Evolutionary conservation across 2,113 vertebrate genomes (phyloP).

Genomic region (Pandion haliaetus): DNA sequence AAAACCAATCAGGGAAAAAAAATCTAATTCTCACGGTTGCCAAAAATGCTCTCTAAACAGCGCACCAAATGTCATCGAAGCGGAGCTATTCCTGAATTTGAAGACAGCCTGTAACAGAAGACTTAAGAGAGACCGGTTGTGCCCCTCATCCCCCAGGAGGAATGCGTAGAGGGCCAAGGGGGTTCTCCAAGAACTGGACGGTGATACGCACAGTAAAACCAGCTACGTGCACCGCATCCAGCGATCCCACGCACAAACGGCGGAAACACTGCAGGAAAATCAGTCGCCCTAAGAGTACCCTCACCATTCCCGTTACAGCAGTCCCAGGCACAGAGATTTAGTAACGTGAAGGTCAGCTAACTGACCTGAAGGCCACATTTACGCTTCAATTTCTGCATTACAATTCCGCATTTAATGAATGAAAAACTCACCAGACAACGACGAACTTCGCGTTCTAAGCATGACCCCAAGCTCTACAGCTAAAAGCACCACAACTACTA

Average conservation of each 20-base stretch:
- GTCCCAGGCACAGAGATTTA: accelerated
- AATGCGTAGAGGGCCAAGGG: accelerated
- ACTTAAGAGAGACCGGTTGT: accelerated
- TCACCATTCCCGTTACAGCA: accelerated
- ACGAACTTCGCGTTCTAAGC: background rate
- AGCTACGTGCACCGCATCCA: accelerated
- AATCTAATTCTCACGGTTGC: background rate
- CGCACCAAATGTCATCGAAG: accelerated
- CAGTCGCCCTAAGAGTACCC: background rate
- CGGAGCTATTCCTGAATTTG: background rate
- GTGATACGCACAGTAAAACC: accelerated
- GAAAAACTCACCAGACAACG: background rate
- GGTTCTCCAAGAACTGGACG: background rate
- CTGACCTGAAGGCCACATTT: background rate
- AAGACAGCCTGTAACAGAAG: background rate
- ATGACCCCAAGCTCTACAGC: accelerated
- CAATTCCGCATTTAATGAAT: background rate
- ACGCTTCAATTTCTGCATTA: background rate
- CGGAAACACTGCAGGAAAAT: background rate
- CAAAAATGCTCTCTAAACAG: background rate
- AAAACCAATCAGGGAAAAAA: background rate
- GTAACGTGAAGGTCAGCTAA: background rate
- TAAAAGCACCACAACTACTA: background rate
- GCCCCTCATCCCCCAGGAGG: background rate
- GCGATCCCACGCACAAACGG: accelerated